Conservation (phyloP, 2,797 vertebrate genomes). For the Pitangus sulphuratus region DNA sequence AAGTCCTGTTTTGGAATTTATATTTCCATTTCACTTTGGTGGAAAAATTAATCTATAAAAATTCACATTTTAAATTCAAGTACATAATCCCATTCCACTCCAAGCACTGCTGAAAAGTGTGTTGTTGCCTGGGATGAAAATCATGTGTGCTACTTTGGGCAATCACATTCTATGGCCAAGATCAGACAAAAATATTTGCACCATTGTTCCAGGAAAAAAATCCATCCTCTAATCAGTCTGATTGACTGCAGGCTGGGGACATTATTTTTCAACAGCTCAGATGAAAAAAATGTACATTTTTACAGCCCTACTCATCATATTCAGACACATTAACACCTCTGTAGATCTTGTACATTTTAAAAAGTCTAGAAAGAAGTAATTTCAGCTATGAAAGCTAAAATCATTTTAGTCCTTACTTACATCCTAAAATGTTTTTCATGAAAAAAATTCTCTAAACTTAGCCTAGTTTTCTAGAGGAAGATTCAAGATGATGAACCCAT, state of each 20-base stretch:
- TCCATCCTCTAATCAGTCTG: not conserved
- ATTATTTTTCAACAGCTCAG: not conserved
- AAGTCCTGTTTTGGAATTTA: not conserved
- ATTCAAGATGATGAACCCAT: not conserved
- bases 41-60: not conserved
- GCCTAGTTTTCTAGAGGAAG: not conserved
- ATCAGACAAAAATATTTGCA: not conserved
- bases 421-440: not conserved
- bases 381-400: not conserved
- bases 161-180: not conserved
- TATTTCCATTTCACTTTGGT: not conserved
- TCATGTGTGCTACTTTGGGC: not conserved
- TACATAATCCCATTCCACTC: not conserved
- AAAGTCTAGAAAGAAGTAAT: not conserved
- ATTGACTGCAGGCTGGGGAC: not conserved
- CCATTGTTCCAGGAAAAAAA: not conserved
- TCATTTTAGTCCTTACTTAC: not conserved
- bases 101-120: not conserved
- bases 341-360: not conserved
- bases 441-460: not conserved
- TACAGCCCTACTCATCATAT: not conserved
- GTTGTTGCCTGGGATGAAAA: not conserved
- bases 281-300: not conserved
- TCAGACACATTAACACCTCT: not conserved
- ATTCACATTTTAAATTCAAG: not conserved